These are phyloP conservation scores for Dipodomys stephensi DNA, from an alignment of 2,113 vertebrate species.

Conservation along the genomic window DNA sequence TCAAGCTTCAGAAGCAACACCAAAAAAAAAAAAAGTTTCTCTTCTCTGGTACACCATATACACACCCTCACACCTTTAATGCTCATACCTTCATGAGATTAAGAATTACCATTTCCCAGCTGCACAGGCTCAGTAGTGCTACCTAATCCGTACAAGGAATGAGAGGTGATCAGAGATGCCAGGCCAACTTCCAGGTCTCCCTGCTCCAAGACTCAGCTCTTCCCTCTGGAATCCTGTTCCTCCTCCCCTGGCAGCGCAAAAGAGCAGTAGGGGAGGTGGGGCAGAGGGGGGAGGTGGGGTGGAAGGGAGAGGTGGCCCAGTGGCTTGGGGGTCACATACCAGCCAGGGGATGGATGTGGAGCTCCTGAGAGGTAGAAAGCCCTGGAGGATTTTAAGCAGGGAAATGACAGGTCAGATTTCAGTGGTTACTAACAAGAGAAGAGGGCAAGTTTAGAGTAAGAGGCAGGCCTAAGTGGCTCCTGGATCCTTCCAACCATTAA, in stretches of 20 bases:
- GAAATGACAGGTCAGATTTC: background rate
- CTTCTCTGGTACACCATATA: no score
- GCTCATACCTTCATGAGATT: background rate
- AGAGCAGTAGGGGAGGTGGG: background rate
- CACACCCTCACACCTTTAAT: background rate
- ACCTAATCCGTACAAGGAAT: background rate
- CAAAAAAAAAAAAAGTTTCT: no score
- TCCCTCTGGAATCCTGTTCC: background rate
- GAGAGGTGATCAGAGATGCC: background rate
- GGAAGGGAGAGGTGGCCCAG: background rate
- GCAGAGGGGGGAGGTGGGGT: no score
- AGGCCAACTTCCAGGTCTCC: background rate
- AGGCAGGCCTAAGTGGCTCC: background rate
- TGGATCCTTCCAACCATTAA: background rate
- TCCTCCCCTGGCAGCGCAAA: background rate
- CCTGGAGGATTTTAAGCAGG: background rate
- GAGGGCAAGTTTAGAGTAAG: background rate
- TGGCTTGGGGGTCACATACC: background rate
- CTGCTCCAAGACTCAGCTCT: background rate
- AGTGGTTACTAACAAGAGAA: conserved; percentile 24
- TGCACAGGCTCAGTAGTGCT: no score
- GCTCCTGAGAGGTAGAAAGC: background rate
- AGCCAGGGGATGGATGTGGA: background rate
- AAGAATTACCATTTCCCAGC: background rate
- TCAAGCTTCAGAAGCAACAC: no score